phyloP scores from a whole-genome alignment of 2,888 invertebrate genomes.

The Drosophila mettleri region DNA sequence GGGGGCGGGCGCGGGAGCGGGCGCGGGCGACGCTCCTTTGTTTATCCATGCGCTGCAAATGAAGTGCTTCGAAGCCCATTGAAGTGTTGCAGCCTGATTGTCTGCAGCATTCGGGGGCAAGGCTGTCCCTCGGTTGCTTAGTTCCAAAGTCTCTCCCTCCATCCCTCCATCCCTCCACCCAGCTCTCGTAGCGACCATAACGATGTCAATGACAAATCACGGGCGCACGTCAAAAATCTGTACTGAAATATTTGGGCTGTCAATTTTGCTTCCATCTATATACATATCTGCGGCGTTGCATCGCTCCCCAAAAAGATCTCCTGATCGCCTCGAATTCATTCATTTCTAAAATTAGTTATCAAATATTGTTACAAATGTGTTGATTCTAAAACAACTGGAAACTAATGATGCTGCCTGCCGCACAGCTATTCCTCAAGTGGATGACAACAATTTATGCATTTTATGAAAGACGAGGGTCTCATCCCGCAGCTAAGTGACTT shows the following conservation, averaged over 20 bases:
- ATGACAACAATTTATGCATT: conserved; percentile 67
- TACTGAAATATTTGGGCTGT: conserved; percentile 83
- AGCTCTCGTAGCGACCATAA: conserved; percentile 54
- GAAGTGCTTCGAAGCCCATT: conserved; percentile 63
- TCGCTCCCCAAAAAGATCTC: conserved; percentile 4
- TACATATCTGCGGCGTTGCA: not conserved
- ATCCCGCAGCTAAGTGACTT: conserved; percentile 52
- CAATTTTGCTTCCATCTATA: conserved; percentile 58
- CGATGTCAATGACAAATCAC: conserved; percentile 84
- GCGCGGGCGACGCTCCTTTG: conserved; percentile 38
- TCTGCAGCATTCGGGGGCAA: conserved; percentile 50
- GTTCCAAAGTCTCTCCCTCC: too few species aligned
- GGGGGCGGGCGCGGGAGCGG: conserved; percentile 39
- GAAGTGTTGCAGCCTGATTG: conserved; percentile 73
- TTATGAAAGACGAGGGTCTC: conserved; percentile 67
- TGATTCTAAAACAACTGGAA: conserved; percentile 82
- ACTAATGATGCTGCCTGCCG: conserved; percentile 47
- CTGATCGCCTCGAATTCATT: conserved; percentile 37
- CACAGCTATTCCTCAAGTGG: conserved; percentile 64
- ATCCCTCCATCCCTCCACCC: too few species aligned
- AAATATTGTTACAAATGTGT: conserved; percentile 84
- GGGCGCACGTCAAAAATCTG: conserved; percentile 83
- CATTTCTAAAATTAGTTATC: conserved; percentile 82
- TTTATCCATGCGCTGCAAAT: conserved; percentile 77
- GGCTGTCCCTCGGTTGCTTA: not conserved